Evolutionary conservation across 2,113 vertebrate species (phyloP).

Genomic region (Suncus etruscus): DNA sequence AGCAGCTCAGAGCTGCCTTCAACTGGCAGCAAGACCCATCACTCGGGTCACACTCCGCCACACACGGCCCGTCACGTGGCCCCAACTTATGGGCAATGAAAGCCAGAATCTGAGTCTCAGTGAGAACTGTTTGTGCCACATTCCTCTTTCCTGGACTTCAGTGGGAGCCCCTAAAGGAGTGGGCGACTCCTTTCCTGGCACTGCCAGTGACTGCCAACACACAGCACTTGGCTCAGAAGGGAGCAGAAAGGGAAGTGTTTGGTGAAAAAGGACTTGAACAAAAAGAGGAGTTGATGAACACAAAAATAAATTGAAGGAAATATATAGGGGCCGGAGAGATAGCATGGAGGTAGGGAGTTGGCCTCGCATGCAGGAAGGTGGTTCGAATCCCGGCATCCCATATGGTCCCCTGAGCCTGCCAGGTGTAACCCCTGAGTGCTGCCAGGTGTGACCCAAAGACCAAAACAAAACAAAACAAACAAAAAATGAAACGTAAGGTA

Average conservation of each 20-base stretch:
- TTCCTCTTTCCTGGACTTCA: neutral
- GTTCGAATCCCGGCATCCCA: too few species aligned
- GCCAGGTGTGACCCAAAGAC: too few species aligned
- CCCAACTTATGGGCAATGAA: neutral
- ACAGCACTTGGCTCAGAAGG: neutral
- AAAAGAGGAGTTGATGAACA: too few species aligned
- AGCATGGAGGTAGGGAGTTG: too few species aligned
- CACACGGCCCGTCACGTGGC: neutral
- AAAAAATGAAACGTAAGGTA: too few species aligned
- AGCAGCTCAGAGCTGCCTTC: neutral
- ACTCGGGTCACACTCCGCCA: neutral
- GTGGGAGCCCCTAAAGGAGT: neutral
- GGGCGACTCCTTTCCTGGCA: neutral
- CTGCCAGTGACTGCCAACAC: neutral
- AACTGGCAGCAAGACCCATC: neutral
- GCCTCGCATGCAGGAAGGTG: too few species aligned
- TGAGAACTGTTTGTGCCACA: neutral
- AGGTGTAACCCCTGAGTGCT: too few species aligned
- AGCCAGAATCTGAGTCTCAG: neutral
- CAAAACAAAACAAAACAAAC: too few species aligned
- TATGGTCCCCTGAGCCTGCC: too few species aligned
- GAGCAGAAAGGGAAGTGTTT: neutral
- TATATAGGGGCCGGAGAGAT: too few species aligned
- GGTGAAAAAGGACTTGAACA: neutral
- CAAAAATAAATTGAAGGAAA: too few species aligned